These are phyloP conservation scores for Alcis repandata DNA, from an alignment of 2,888 invertebrate genomes.

Conservation along the genomic window DNA sequence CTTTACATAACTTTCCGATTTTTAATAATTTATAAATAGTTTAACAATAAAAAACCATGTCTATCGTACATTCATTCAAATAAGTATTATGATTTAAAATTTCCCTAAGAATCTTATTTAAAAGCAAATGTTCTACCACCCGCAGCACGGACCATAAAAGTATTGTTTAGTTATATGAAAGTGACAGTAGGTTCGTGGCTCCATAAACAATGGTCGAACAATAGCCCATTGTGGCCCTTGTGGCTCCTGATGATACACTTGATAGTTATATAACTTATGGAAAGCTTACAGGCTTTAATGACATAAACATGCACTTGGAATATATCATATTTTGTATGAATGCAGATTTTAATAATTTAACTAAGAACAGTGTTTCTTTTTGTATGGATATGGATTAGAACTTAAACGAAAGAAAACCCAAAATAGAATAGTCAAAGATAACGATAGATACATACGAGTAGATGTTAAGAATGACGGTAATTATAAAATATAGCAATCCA, in stretches of 20 bases:
- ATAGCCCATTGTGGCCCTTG: slow-evolving; percentile 69
- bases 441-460: too few relatives aligned
- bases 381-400: background rate
- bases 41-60: background rate
- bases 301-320: slow-evolving; percentile 45
- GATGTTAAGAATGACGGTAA: too few relatives aligned
- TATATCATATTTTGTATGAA: too few relatives aligned
- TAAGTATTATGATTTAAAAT: slow-evolving; percentile 3
- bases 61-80: background rate
- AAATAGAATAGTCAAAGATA: too few relatives aligned
- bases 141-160: slow-evolving; percentile 39
- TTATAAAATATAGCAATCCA: too few relatives aligned
- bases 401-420: too few relatives aligned
- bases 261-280: slow-evolving; percentile 46
- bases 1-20: too few relatives aligned
- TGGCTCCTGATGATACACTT: slow-evolving; percentile 47
- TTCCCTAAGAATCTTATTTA: slow-evolving; percentile 8
- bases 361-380: background rate
- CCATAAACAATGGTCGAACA: slow-evolving; percentile 66
- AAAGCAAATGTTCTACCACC: slow-evolving; percentile 26
- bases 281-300: slow-evolving; percentile 24
- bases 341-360: too few relatives aligned
- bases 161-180: slow-evolving; percentile 41
- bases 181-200: slow-evolving; percentile 50
- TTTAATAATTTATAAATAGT: background rate